Evolutionary conservation across 2,888 invertebrate genomes (phyloP).

Genomic region (Polyommatus icarus): DNA sequence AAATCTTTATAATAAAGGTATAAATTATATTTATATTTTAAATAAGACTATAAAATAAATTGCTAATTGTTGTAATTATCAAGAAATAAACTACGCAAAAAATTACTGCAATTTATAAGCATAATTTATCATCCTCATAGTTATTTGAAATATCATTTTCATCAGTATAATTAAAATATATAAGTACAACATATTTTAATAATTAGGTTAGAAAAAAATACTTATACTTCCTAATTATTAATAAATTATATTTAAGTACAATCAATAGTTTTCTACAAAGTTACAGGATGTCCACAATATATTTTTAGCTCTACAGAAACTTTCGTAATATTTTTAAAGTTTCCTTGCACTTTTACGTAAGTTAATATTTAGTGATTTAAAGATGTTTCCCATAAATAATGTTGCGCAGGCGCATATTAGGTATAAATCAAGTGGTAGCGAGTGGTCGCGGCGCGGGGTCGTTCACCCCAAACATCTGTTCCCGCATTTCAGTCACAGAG

Average conservation of each 20-base stretch:
- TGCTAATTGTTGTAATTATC: constrained; percentile 31
- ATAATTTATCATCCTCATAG: constrained; percentile 33
- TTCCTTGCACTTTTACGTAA: not conserved
- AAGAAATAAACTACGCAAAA: constrained; percentile 10
- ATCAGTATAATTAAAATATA: not conserved
- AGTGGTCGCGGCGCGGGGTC: constrained; percentile 56
- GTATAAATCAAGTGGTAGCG: constrained; percentile 56
- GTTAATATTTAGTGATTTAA: constrained; percentile 43
- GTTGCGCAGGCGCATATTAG: constrained; percentile 55
- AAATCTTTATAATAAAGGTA: not conserved
- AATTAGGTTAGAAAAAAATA: not conserved
- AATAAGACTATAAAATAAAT: constrained; percentile 28
- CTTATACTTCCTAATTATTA: too few species aligned
- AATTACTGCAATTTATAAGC: not conserved
- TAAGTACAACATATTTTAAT: not conserved
- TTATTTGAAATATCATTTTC: not conserved
- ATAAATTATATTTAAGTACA: too few species aligned
- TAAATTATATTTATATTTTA: constrained; percentile 26
- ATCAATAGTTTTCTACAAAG: too few species aligned
- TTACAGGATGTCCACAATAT: not conserved
- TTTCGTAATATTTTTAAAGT: not conserved
- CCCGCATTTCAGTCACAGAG: constrained; percentile 67
- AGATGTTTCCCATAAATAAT: constrained; percentile 47
- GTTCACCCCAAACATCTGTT: constrained; percentile 76
- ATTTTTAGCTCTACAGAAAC: not conserved